Evolutionary conservation across 2,888 invertebrate genomes (phyloP), one percentile per base, ranked within the genome.

Genomic region (Ichneumoninae sp.): DNA sequence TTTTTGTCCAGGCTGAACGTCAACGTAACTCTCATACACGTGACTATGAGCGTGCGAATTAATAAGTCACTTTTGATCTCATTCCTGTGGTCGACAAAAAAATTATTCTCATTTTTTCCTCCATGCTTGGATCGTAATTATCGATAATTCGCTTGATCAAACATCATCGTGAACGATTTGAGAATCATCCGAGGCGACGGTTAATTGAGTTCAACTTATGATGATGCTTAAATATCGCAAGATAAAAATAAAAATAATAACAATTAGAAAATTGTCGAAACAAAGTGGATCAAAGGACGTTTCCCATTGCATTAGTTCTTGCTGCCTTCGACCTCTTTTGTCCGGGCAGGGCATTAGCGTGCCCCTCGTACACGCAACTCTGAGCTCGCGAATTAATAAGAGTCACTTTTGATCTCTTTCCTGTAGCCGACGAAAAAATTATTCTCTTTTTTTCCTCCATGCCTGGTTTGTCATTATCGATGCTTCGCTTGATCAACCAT

Each of bases 371-470:
- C 16, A 30, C 13, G 19, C 70, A 71, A 68, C 44, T 13, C 44
- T 30, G 47, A 62, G 76, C 52, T 33, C 60, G 26, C 57, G 57
- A 57, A 57, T 57, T 57, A 26, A 26, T 57, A 71, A 19, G 13
- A 52, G 44, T 68, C 54, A 71, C 76, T 66, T 71, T 76, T 71
- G 79, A 50, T 80, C 72, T 62, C 68, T 68, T 69, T 77, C 66
- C 72, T 62, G 70, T 76, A 54, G 33, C 80, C 52, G 22, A 57
- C 26, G 75, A 30, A 30, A 30, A 30, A 30, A 4, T 4, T 30
- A 30, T 30, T 30, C 30, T 5, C 4, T 0, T 30, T 30, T 30
- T 30, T 30, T 30, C 4, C 30, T 57, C 10, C 57, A 26, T 26
- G 22, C 22, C 0, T 26, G 26, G 13, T 57, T 57, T 26, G 13